These are phyloP conservation scores for Caenorhabditis elegans DNA, from an alignment of 1,140 invertebrate species.

Conservation along the genomic window WBcel235 BX284604.4:12997501-12998000, in stretches of 20 bases:
- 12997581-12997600: no score
- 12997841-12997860: background rate
- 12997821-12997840: background rate
- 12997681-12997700: background rate
- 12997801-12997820: background rate
- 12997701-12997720: background rate
- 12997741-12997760: background rate
- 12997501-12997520: no score
- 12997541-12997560: no score
- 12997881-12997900: background rate
- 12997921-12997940: no score
- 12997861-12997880: background rate
- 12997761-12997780: background rate
- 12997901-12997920: background rate
- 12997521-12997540: no score
- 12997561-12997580: no score
- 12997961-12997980: background rate
- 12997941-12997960: background rate
- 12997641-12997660: background rate
- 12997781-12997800: background rate
- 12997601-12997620: no score
- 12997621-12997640: background rate
- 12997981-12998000: no score
- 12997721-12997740: constrained; percentile 8
- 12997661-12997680: background rate